phyloP scores from a whole-genome alignment of 2,113 vertebrate genomes.

The Ophthalmolycus amberensis region DNA sequence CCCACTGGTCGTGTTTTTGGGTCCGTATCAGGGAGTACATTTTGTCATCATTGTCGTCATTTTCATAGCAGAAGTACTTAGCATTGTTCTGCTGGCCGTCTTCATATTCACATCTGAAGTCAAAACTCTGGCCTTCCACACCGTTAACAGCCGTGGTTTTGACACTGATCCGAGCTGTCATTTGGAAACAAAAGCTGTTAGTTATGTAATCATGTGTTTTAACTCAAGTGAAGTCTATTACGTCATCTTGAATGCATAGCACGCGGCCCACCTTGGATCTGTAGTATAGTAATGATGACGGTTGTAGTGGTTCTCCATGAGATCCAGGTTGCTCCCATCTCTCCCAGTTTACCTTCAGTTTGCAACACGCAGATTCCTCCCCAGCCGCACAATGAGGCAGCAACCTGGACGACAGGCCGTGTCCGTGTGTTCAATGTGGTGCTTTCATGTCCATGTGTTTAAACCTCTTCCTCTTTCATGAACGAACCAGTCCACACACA shows the following conservation, averaged over 20 bases:
- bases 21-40: conserved; percentile 11
- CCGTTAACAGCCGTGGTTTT: background rate
- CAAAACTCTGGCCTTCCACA: conserved; percentile 41
- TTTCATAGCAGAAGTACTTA: conserved; percentile 45
- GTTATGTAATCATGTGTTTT: background rate
- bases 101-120: conserved; percentile 64
- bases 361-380: background rate
- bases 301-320: conserved; percentile 32
- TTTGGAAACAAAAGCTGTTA: background rate
- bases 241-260: background rate
- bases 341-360: conserved; percentile 21
- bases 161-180: conserved; percentile 41
- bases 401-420: background rate
- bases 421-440: background rate
- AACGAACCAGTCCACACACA: background rate
- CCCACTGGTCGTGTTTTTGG: conserved; percentile 32
- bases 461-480: conserved; percentile 69
- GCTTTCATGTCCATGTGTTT: conserved; percentile 9
- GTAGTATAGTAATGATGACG: conserved; percentile 33
- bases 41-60: background rate
- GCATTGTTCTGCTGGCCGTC: accelerated
- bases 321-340: conserved; percentile 45
- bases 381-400: background rate
- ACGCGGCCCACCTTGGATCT: conserved; percentile 59
- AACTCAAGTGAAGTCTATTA: background rate